These are phyloP conservation scores for Trichoplusia ni DNA, from an alignment of 1,140 invertebrate genomes.

Conservation along the genomic window DNA sequence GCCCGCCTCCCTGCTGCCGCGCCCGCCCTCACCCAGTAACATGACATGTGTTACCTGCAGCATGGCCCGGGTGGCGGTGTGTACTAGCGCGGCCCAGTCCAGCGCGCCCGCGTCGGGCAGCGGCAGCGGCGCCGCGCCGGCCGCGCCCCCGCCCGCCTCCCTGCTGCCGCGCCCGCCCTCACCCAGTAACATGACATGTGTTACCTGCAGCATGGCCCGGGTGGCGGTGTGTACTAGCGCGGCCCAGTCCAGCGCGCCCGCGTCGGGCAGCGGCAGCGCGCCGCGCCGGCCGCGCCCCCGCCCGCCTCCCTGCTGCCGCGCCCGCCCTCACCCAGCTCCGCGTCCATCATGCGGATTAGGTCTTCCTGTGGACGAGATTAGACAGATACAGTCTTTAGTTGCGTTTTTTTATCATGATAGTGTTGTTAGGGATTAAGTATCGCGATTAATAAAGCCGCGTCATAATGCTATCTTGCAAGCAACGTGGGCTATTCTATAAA, in stretches of 20 bases:
- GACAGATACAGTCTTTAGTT: conserved; percentile 5
- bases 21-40: too few relatives aligned
- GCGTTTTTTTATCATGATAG: too few relatives aligned
- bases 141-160: conserved; percentile 77
- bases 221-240: too few relatives aligned
- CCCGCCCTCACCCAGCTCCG: conserved; percentile 84
- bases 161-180: conserved; percentile 69
- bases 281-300: conserved; percentile 91
- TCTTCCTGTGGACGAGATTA: conserved; percentile 91
- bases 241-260: too few relatives aligned
- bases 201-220: too few relatives aligned
- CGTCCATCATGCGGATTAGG: conserved; percentile 93
- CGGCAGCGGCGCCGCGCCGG: conserved; percentile 59
- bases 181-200: too few relatives aligned
- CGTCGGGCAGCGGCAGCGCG: conserved; percentile 93
- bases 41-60: conserved; percentile 82
- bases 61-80: conserved; percentile 89
- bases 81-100: conserved; percentile 90
- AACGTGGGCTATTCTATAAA: too few relatives aligned
- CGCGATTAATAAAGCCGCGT: too few relatives aligned
- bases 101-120: conserved; percentile 84
- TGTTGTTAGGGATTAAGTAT: too few relatives aligned
- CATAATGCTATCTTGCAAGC: too few relatives aligned
- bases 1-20: too few relatives aligned
- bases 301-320: conserved; percentile 59